Conservation (phyloP, 2,888 invertebrate species). For the Anthrax anthrax region DNA sequence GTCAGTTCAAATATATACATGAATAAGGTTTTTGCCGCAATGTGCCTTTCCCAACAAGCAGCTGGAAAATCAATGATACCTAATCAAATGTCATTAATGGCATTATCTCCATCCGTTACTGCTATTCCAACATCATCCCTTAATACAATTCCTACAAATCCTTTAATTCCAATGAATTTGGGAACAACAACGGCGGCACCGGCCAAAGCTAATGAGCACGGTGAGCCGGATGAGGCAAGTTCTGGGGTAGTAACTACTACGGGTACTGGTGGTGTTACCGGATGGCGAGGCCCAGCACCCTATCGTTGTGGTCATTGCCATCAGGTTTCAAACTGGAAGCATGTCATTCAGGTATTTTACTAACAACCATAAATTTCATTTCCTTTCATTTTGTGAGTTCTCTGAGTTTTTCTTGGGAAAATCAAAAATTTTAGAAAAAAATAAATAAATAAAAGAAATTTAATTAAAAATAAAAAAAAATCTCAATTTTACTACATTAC, state of each 20-base stretch:
- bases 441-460: neutral
- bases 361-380: slow-evolving; percentile 2
- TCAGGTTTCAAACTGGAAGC: slow-evolving; percentile 73
- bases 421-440: neutral
- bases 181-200: neutral
- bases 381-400: neutral
- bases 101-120: neutral
- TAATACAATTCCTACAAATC: neutral
- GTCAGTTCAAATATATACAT: slow-evolving; percentile 24
- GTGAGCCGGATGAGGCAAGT: slow-evolving; percentile 42
- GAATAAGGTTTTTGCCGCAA: slow-evolving; percentile 32
- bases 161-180: neutral
- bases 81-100: neutral
- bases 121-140: neutral
- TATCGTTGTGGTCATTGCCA: slow-evolving; percentile 68
- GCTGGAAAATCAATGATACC: neutral
- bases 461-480: too few relatives aligned
- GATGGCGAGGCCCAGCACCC: slow-evolving; percentile 40
- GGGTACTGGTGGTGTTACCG: slow-evolving; percentile 23
- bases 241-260: slow-evolving; percentile 16
- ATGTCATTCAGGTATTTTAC: slow-evolving; percentile 62
- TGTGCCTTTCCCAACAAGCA: slow-evolving; percentile 28
- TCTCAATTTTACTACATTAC: too few relatives aligned
- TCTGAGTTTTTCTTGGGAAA: neutral
- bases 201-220: slow-evolving; percentile 23